Evolutionary conservation across 1,140 invertebrate species (phyloP).

Genomic region (Heterodera carotae): DNA sequence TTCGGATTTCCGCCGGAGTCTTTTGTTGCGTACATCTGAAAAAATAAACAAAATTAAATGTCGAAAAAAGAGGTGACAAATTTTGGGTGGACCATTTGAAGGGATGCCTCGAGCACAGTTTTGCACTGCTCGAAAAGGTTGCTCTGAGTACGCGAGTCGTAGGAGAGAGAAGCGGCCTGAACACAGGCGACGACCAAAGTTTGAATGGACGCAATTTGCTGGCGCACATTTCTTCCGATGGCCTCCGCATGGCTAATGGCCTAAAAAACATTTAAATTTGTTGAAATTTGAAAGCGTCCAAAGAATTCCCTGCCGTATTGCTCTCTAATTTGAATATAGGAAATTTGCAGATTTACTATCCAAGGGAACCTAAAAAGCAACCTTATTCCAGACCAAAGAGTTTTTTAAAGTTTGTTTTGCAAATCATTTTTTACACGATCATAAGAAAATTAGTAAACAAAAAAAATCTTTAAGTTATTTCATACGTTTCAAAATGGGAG

Average conservation of each 20-base stretch:
- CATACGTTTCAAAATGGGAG: no score
- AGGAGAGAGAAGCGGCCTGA: constrained; percentile 80
- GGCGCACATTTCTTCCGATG: constrained; percentile 82
- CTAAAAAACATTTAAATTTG: no score
- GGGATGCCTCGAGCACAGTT: constrained; percentile 85
- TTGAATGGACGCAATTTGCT: constrained; percentile 81
- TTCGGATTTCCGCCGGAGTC: constrained; percentile 89
- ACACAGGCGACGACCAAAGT: constrained; percentile 80
- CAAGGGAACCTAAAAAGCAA: no score
- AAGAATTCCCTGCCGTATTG: no score
- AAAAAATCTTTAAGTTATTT: no score
- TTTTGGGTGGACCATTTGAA: constrained; percentile 71
- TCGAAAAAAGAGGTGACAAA: neutral
- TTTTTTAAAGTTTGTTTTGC: no score
- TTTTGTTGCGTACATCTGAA: constrained; percentile 76
- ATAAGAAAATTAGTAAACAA: no score
- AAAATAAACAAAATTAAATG: neutral
- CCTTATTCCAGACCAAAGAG: no score
- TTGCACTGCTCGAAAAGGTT: constrained; percentile 86
- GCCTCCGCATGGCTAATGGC: constrained; percentile 89
- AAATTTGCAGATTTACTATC: no score
- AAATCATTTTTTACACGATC: no score
- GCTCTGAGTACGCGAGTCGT: constrained; percentile 85
- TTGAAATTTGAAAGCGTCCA: no score
- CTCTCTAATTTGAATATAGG: no score